Evolutionary conservation across 2,888 invertebrate genomes (phyloP), one percentile per base, ranked within the genome.

Genomic region (Agrotis clavis): DNA sequence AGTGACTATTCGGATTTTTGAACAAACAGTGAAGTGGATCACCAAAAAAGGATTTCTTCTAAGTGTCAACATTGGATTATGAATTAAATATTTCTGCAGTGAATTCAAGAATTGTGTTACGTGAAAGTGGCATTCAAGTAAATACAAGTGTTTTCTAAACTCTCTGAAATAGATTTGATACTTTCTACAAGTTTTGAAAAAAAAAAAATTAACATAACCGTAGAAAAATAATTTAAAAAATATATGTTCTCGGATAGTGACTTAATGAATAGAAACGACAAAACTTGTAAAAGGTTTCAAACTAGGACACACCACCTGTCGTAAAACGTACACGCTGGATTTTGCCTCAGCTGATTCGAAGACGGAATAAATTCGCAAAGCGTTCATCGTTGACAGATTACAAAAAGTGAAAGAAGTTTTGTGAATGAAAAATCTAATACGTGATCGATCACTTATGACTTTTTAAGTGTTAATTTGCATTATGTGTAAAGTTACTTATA

Each of bases 1-100:
- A 93, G 95, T 94, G 94, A 94, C 92, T 90, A 89, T 92, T 91
- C 88, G 91, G 92, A 92, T 94, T 90, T 92, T 84, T 90, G 89
- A 89, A 88, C 86, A 89, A 92, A 94, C 90, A 92, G 96, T 96
- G 96, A 91, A 95, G 96, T 96, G 95, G 87, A 93, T 90, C 88
- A 88, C 90, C 89, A 88, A 89, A 89, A 91, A 93, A 92, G 94
- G 95, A 95, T 95, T 95, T 92, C 92, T 88, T 87, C 81, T 81
- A 89, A 91, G 92, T 94, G 93, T 89, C 87, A 91, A 91, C 88
- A 88, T 91, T 92, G 93, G 94, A 94, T 94, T 91, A 91, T 93
- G 91, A 87, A 89, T 84, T 88, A 86, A 89, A 88, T 88, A 89
- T 88, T 88, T 81, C 85, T 88, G 86, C 84, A 92, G 92, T 91